A percentile compares a stretch with the other conserved stretches of the same genome.
phyloP scores from a whole-genome alignment of 2,797 vertebrate genomes.

The Smutsia temminckii region DNA sequence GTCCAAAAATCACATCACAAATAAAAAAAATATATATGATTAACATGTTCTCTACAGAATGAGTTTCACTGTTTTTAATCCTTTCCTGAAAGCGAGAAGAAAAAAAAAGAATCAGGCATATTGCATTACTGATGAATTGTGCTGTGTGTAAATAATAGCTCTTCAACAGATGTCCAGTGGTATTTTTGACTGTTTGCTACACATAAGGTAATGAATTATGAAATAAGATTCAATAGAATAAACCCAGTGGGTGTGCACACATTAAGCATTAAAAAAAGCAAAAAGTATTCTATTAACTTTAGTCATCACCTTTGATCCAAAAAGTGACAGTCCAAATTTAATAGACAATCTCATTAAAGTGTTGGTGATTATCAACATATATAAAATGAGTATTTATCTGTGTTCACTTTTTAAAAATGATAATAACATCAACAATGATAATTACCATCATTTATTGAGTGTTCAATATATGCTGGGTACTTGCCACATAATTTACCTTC shows the following conservation, averaged over 20 bases:
- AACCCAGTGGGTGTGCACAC: not conserved
- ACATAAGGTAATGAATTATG: not conserved
- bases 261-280: not conserved
- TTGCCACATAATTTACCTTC: not conserved
- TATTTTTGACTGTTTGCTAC: slow-evolving; percentile 33
- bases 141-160: slow-evolving; percentile 18
- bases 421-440: not conserved
- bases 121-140: slow-evolving; percentile 47
- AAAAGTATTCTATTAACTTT: slow-evolving; percentile 32
- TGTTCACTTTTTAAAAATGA: slow-evolving; percentile 21
- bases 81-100: slow-evolving; percentile 42
- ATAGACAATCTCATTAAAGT: not conserved
- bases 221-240: slow-evolving; percentile 36
- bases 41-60: slow-evolving; percentile 41
- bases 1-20: slow-evolving; percentile 54
- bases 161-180: not conserved
- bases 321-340: not conserved
- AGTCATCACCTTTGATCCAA: not conserved
- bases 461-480: not conserved
- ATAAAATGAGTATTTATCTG: not conserved
- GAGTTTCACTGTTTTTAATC: slow-evolving; percentile 49
- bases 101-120: slow-evolving; percentile 15
- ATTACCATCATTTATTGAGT: not conserved
- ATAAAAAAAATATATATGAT: slow-evolving; percentile 32
- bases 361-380: not conserved